Evolutionary conservation across 2,113 vertebrate species (phyloP).

Genomic region (Chionis minor): DNA sequence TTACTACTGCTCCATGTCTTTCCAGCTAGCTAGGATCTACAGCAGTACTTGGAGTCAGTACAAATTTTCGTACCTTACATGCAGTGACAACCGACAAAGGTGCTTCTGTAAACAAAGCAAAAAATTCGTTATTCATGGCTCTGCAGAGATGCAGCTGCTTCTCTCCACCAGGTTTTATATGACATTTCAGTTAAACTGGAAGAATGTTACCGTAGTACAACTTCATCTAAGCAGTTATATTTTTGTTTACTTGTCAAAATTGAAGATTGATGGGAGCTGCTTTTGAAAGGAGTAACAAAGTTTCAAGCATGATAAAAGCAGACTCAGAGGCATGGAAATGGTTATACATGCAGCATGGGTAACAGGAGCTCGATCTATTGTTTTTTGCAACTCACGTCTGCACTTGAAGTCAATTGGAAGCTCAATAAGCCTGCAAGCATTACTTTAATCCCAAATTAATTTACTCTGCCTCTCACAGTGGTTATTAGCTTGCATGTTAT

Average conservation of each 20-base stretch:
- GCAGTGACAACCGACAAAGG: background rate
- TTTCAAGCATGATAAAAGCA: background rate
- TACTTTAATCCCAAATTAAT: conserved; percentile 2
- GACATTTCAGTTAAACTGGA: background rate
- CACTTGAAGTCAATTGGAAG: background rate
- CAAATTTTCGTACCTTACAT: background rate
- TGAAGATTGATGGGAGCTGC: background rate
- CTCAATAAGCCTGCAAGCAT: rapidly evolving
- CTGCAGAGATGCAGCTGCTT: conserved; percentile 7
- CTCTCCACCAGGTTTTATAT: background rate
- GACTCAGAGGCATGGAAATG: background rate
- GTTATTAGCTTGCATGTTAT: background rate
- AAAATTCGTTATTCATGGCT: conserved; percentile 43
- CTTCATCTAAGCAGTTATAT: background rate
- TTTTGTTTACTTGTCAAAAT: background rate
- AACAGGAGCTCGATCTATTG: background rate
- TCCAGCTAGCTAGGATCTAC: background rate
- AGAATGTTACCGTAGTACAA: background rate
- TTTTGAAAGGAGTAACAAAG: background rate
- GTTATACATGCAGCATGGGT: background rate
- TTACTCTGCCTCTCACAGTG: background rate
- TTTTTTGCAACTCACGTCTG: background rate
- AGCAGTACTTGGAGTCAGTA: background rate
- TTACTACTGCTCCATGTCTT: background rate
- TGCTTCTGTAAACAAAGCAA: conserved; percentile 13